Evolutionary conservation across 2,888 invertebrate genomes (phyloP), one percentile per base, ranked within the genome.

Genomic region (Cinara cedri): DNA sequence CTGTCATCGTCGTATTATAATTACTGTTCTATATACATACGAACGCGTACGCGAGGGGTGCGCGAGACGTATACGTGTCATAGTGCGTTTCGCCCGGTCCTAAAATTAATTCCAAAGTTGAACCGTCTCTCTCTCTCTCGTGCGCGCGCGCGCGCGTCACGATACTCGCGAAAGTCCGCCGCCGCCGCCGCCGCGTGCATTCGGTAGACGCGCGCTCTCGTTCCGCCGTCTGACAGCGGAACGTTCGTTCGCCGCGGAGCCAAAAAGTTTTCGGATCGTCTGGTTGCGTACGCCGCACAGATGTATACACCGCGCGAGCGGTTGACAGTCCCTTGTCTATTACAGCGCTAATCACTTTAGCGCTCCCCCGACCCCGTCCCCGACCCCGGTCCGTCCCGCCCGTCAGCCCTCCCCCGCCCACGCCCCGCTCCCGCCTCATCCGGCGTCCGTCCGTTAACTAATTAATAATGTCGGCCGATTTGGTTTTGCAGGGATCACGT

Each of bases 401-500:
- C 24, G 21, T 6, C 51, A 26, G 60, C 26, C 14, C 46, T 6
- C 24, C 16, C 60, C 1, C 34, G 6, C 3, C 34, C 11, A 42
- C 57, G 11, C 44, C 24, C 42, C 10, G 62, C 26, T 6, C 60
- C 3, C 14, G 11, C 19, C 11, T 8, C 19, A 16, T 26, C 19
- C 55, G 21, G 24, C 34, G 65, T 46, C 9, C 54, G n/a, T 57
- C 19, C 24, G 26, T 55, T 34, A 46, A 66, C 16, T 70, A 70
- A 74, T 74, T 74, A 63, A 72, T 70, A 44, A 68, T 3, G 21
- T 78, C 46, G 24, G 46, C 85, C 83, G 84, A 84, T 86, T 86
- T 86, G 85, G 86, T 84, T 92, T 91, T 66, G n/a, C 91, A 93
- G 93, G 93, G 93, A 93, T 87, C 92, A 92, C 84, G 89, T 93